Evolutionary conservation across 2,888 invertebrate species (phyloP), one percentile per base, ranked within the genome.

Genomic region (Dendrolimus pini): DNA sequence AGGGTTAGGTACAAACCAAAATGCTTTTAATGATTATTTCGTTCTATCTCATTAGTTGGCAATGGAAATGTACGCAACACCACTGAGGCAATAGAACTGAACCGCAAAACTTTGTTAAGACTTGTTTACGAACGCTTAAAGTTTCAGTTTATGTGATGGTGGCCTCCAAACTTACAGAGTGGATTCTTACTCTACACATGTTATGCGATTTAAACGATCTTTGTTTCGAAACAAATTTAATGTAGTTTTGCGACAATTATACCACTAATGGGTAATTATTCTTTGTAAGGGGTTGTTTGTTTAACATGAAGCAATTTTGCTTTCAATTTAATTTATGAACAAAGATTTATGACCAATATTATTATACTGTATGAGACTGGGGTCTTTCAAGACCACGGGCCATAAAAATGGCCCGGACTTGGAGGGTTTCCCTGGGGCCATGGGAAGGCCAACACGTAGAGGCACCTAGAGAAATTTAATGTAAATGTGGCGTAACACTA

Each of bases 21-120:
- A 12, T 47, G 47, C 47, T 47, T 12, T 10, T 10, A 47, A 47
- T 47, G 12, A 47, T 47, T 47, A 47, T 47, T 30, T 8, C 9
- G 41, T 52, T 56, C 13, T 54, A 6, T 6, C 13, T 53, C 53
- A 47, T 47, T 47, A 47, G 47, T 70, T 71, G 76, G 54, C 57
- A 59, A 59, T 80, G 78, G 80, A 80, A 78, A 70, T 69, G 76
- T 73, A 75, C 71, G 75, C 74, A 78, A 78, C 79, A 78, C 76
- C 76, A 75, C 47, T 78, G 75, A 78, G 77, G 75, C 77, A 73
- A 75, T 79, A 71, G 75, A 84, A 83, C 80, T 82, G 80, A 80
- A 80, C 85, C 85, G 73, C 83, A 78, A 75, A 86, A 86, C 82
- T 85, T 86, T 84, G 82, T 82, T 83, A 80, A 80, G 82, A 82